phyloP scores from a whole-genome alignment of 2,113 vertebrate genomes.

The Dendropsophus ebraccatus region DNA sequence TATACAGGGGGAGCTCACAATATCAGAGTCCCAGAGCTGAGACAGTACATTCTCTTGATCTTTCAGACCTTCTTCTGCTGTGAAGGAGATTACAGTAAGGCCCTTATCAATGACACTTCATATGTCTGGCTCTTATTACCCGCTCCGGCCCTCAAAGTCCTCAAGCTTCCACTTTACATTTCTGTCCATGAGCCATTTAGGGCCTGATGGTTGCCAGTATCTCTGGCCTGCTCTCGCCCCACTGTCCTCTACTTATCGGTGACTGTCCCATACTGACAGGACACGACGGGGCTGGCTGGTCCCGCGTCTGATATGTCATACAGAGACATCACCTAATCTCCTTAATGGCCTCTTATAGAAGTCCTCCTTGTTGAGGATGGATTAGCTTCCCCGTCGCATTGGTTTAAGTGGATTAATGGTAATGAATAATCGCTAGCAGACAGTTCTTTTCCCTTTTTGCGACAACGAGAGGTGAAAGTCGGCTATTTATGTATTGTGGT shows the following conservation, averaged over 20 bases:
- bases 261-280: background rate
- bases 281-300: background rate
- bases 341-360: conserved; percentile 36
- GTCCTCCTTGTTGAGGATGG: conserved; percentile 8
- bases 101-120: background rate
- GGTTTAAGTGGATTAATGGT: conserved; percentile 48
- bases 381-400: conserved; percentile 9
- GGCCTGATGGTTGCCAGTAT: background rate
- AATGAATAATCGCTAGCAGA: conserved; percentile 25
- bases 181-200: background rate
- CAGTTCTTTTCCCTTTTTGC: conserved; percentile 25
- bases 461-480: conserved; percentile 19
- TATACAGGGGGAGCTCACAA: background rate
- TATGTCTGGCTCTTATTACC: background rate
- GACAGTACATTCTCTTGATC: background rate
- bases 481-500: conserved; percentile 5
- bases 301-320: background rate
- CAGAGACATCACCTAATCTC: background rate
- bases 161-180: background rate
- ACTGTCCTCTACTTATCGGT: conserved; percentile 13
- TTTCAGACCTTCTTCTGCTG: background rate
- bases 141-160: background rate
- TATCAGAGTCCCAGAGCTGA: background rate
- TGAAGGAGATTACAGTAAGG: conserved; percentile 3
- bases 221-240: background rate